A percentile compares a stretch with the other conserved stretches of the same genome.
Evolutionary conservation across 1,140 invertebrate genomes (phyloP).

Genomic region (Hylyphantes graminicola): DNA sequence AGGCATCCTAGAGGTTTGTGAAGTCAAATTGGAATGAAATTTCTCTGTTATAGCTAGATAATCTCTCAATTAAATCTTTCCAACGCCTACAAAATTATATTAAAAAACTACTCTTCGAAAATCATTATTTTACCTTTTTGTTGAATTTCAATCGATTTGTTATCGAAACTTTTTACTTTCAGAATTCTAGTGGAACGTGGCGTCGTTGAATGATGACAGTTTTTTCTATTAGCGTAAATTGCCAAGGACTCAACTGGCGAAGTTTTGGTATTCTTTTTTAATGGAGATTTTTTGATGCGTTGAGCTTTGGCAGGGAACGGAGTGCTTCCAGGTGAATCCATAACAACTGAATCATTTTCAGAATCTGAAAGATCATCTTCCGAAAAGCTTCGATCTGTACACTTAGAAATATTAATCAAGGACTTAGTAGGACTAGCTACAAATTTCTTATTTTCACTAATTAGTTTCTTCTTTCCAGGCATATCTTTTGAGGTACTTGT

Average conservation of each 20-base stretch:
- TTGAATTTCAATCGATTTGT: too few relatives aligned
- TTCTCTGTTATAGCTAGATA: too few relatives aligned
- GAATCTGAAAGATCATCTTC: neutral
- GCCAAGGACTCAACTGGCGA: neutral
- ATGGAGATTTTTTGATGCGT: too few relatives aligned
- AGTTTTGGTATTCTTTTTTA: neutral
- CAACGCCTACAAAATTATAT: too few relatives aligned
- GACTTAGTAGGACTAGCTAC: neutral
- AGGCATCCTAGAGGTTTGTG: too few relatives aligned
- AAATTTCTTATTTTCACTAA: neutral
- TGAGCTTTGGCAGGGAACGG: neutral
- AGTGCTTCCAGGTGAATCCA: neutral
- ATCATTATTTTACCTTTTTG: neutral
- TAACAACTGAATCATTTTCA: neutral
- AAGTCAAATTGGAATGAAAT: too few relatives aligned
- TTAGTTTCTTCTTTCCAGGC: too few relatives aligned
- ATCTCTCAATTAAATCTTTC: too few relatives aligned
- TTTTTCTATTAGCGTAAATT: neutral
- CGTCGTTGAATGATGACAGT: neutral
- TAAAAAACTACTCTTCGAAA: too few relatives aligned
- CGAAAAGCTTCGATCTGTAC: neutral
- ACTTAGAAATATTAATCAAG: neutral
- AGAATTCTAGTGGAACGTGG: neutral
- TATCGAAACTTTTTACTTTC: neutral
- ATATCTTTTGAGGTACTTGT: neutral